These are phyloP conservation scores for Phataginus tricuspis DNA, from an alignment of 2,797 vertebrate genomes.

Conservation along the genomic window DNA sequence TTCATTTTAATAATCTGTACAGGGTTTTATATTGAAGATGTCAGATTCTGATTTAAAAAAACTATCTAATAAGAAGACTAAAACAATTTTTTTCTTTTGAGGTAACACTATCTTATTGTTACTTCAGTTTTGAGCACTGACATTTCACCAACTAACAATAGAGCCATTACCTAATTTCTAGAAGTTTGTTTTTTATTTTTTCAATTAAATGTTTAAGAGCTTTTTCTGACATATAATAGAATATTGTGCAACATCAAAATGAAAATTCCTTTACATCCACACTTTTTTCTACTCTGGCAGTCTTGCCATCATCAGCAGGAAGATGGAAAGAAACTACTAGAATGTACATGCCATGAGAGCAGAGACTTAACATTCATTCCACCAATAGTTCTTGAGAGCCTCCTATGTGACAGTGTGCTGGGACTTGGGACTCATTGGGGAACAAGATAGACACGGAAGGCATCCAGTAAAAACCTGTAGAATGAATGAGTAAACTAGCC, in stretches of 20 bases:
- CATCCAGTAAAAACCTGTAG: neutral
- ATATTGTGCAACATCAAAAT: neutral
- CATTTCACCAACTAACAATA: neutral
- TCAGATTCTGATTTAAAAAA: slow-evolving; percentile 2
- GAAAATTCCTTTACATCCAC: neutral
- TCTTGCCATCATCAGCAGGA: neutral
- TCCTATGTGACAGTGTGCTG: neutral
- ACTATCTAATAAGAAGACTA: neutral
- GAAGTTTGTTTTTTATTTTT: neutral
- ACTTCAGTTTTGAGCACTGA: neutral
- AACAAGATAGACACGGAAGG: neutral
- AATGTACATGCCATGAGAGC: neutral
- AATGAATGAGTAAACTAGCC: neutral
- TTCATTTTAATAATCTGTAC: neutral
- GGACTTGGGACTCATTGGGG: neutral
- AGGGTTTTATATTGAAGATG: slow-evolving; percentile 9
- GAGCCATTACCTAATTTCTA: neutral
- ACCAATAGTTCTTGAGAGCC: neutral
- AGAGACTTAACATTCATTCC: neutral
- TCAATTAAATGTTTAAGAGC: neutral
- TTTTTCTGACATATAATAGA: neutral
- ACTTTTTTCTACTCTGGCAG: neutral
- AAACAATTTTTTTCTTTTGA: slow-evolving; percentile 8
- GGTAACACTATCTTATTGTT: neutral
- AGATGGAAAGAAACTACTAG: neutral